A percentile compares a stretch with the other conserved stretches of the same genome.
These are phyloP conservation scores for Lacanobia wlatinum DNA, from an alignment of 2,888 invertebrate genomes.

Conservation along the genomic window DNA sequence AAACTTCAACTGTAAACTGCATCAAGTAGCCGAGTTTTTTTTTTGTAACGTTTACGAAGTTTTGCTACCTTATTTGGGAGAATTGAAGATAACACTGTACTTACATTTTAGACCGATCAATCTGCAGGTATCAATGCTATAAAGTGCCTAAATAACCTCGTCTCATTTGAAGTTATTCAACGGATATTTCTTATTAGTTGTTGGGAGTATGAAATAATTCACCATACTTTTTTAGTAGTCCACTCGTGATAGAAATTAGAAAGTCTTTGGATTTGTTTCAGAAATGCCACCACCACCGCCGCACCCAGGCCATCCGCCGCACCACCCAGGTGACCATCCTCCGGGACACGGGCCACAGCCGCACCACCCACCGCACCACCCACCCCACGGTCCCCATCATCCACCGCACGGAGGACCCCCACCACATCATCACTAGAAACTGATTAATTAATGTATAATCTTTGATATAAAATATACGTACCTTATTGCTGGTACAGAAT, in stretches of 20 bases:
- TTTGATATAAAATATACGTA: neutral
- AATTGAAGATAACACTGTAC: neutral
- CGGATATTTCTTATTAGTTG: neutral
- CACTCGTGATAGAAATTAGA: no score
- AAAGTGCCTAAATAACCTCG: no score
- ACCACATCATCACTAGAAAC: slow-evolving; percentile 15
- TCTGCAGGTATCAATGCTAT: neutral
- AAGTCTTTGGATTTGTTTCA: slow-evolving; percentile 30
- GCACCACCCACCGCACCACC: slow-evolving; percentile 56
- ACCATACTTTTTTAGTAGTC: no score
- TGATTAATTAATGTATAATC: neutral
- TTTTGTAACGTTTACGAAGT: no score
- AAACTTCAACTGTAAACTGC: no score
- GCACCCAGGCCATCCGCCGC: slow-evolving; percentile 49
- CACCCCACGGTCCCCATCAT: slow-evolving; percentile 42
- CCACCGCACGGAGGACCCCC: slow-evolving; percentile 26
- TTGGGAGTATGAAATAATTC: no score
- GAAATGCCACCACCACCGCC: slow-evolving; percentile 69
- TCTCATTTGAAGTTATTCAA: neutral
- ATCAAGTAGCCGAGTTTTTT: no score
- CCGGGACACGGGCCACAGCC: slow-evolving; percentile 58
- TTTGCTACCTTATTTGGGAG: no score
- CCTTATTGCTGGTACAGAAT: neutral
- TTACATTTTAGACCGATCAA: neutral
- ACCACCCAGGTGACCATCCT: slow-evolving; percentile 52